A percentile compares a stretch with the other conserved stretches of the same genome.
These are phyloP conservation scores for Neoascia interrupta DNA, from an alignment of 2,888 invertebrate genomes.

Conservation along the genomic window DNA sequence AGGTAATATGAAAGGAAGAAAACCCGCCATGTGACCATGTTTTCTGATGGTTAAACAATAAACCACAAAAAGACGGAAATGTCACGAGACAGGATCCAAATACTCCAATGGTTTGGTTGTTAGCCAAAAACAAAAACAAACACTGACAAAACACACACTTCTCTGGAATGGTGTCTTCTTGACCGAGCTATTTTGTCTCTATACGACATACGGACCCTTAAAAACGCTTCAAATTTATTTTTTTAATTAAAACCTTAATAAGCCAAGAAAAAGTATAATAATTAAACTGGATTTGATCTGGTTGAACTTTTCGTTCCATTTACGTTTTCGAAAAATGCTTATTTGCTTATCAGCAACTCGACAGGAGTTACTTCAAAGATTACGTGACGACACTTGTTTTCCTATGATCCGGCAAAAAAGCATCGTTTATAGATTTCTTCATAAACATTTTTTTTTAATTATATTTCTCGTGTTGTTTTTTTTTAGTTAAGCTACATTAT, in stretches of 20 bases:
- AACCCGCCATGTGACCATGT: conserved; percentile 6
- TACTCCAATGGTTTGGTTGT: background rate
- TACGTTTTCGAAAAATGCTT: conserved; percentile 5
- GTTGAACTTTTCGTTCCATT: conserved; percentile 32
- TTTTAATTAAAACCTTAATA: no score
- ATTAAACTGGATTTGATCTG: conserved; percentile 39
- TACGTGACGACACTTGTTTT: conserved; percentile 38
- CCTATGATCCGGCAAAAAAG: conserved; percentile 16
- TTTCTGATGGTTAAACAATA: background rate
- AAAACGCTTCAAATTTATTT: no score
- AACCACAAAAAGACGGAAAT: background rate
- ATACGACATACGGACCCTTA: background rate
- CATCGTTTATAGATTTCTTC: conserved; percentile 4
- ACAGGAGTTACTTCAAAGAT: conserved; percentile 16
- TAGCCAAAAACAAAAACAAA: no score
- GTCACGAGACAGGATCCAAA: background rate
- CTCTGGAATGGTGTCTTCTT: no score
- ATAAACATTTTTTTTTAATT: no score
- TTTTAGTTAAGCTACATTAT: no score
- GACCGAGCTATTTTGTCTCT: no score
- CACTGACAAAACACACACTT: no score
- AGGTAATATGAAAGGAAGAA: conserved; percentile 14
- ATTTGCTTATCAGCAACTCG: conserved; percentile 13
- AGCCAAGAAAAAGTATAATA: conserved; percentile 9
- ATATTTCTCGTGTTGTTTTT: no score